Base-by-base conservation (phyloP, 2,113 vertebrate species). In the Corythoichthys intestinalis region DNA sequence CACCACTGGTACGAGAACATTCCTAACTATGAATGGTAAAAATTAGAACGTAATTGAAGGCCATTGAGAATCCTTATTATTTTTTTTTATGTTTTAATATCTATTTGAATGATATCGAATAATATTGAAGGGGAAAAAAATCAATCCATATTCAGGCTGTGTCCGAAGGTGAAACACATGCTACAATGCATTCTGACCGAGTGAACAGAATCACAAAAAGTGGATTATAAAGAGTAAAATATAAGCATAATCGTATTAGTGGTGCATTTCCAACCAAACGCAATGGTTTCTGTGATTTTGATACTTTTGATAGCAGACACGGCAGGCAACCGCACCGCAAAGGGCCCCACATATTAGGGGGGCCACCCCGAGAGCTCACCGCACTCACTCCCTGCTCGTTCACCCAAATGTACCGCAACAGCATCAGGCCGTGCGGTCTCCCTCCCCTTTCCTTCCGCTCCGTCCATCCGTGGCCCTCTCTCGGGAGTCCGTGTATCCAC, bases 401-500 rank as follows among this genome's bases (percentile, higher is more conserved):
- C 70, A 73, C 66, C 78, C 77, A 85, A 79, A 85, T 77, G 77
- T 78, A 87, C 85, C 82, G 79, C 79, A 82, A 82, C 81, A 84
- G 79, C 83, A 83, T 83, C 82, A 77, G 79, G 81, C 71, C 9
- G n/a, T 10, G n/a, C 78, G 77, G 77, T 86, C 74, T 80, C 72
- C 75, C 75, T 81, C 71, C 73, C 81, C 71, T 69, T 71, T 71
- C 77, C 75, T 79, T 82, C 76, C 75, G 79, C 81, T 78, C 80
- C 66, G 69, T 72, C 78, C 78, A 74, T 86, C 74, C 61, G 41
- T 73, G 0, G 7, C 53, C 77, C 61, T 85, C 85, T 80, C 89
- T 78, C 71, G 90, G 89, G 88, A 86, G 86, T 73, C 74, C 62
- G 74, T 82, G 77, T 88, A 72, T 87, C 86, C 66, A 41, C 82